Evolutionary conservation across 2,797 vertebrate species (phyloP).

Genomic region (Danionella dracula): DNA sequence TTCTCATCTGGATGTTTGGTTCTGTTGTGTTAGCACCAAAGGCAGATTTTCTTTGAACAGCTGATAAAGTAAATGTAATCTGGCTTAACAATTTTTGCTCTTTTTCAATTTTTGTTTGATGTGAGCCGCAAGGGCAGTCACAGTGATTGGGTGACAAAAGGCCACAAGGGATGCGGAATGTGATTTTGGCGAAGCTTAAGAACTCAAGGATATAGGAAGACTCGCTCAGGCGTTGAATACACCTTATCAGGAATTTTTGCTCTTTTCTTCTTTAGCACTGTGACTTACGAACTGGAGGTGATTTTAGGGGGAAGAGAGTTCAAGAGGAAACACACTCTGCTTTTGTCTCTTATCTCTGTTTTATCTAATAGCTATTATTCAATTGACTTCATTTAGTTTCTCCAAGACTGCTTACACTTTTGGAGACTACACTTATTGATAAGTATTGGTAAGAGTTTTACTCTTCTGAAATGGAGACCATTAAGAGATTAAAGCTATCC

Average conservation of each 20-base stretch:
- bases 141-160: slow-evolving; percentile 48
- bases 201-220: slow-evolving; percentile 43
- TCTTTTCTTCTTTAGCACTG: slow-evolving; percentile 1
- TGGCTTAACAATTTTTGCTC: slow-evolving; percentile 35
- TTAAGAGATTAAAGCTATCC: not conserved
- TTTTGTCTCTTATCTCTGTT: slow-evolving; percentile 3
- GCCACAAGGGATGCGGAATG: slow-evolving; percentile 26
- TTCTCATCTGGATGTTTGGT: slow-evolving; percentile 60
- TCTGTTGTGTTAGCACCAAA: slow-evolving; percentile 53
- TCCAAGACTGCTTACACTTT: not conserved
- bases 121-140: slow-evolving; percentile 55
- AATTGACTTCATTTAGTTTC: slow-evolving; percentile 5
- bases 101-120: slow-evolving; percentile 61
- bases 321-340: slow-evolving; percentile 7
- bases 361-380: slow-evolving; percentile 14
- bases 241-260: slow-evolving; percentile 48
- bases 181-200: slow-evolving; percentile 26
- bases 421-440: not conserved
- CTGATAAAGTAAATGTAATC: slow-evolving; percentile 66
- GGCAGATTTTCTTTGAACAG: slow-evolving; percentile 62
- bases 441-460: not conserved
- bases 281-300: not conserved
- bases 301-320: slow-evolving; percentile 4
- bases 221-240: slow-evolving; percentile 39
- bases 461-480: not conserved